phyloP scores from a whole-genome alignment of 2,797 vertebrate species.

The Scolopax rusticola region DNA sequence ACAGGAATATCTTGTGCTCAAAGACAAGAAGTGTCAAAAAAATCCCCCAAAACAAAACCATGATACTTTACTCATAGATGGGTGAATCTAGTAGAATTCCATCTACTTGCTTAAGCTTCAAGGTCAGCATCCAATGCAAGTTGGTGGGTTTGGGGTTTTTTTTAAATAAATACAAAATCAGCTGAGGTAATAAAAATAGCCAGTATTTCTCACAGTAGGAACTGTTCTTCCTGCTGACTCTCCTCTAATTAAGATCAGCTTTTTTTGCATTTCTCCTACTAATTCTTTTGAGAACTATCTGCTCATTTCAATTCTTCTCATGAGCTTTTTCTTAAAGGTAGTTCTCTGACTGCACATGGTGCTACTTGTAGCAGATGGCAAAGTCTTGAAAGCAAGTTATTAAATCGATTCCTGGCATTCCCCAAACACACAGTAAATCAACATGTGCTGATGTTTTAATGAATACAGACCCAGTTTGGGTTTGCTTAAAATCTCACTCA shows the following conservation, averaged over 20 bases:
- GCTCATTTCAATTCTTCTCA: neutral
- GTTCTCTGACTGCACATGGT: neutral
- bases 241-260: neutral
- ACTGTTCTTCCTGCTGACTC: neutral
- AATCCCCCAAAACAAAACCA: neutral
- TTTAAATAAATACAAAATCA: neutral
- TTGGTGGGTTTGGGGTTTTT: no score
- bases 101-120: neutral
- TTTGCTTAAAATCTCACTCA: constrained; percentile 16
- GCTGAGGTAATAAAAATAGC: neutral
- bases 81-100: neutral
- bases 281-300: neutral
- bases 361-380: neutral
- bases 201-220: neutral
- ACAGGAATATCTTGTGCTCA: neutral
- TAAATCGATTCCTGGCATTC: neutral
- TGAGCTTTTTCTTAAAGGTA: neutral
- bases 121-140: neutral
- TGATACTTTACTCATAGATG: neutral
- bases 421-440: constrained; percentile 14
- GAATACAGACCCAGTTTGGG: neutral
- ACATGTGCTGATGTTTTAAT: constrained; percentile 17
- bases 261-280: neutral
- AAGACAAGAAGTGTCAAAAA: neutral
- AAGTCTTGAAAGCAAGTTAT: constrained; percentile 48